Evolutionary conservation across 2,797 vertebrate species (phyloP), one percentile per base, ranked within the genome.

Genomic region (Periophthalmus magnuspinnatus): DNA sequence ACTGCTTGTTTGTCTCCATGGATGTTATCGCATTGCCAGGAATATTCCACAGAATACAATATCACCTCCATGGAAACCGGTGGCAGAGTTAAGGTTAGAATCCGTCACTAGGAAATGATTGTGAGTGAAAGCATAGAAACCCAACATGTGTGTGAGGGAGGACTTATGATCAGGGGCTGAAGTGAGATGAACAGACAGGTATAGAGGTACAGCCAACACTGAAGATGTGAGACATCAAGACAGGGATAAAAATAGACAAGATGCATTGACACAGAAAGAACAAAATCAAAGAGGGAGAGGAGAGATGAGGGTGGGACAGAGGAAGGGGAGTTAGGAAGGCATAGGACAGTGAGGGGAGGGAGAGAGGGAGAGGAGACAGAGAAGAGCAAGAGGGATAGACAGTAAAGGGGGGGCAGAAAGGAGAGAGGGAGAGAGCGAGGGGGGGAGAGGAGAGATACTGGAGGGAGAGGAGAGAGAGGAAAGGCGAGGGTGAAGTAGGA

Each of bases 151-250:
- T 47, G n/a, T 47, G 54, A 22, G 16, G 57, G 32, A 24, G 13
- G 65, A 54, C 59, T 59, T 54, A 71, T 19, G 54, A 71, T 57
- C 62, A 50, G 21, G 38, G 66, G 55, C 28, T 19, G 56, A 56
- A 64, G 64, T 56, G 67, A 76, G 38, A 55, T 67, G 76, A 72
- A 67, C 28, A 55, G 63, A 64, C 61, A 68, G 50, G 52, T 58
- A 21, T 57, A 33, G 38, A 11, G 61, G 61, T 45, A 24, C 38
- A 50, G 22, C 3, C 5, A 36, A 22, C 45, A 21, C 59, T 33
- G n/a, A 72, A 79, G 58, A 57, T 72, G 55, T 28, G n/a, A 70
- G 34, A 52, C 47, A 10, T 56, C 62, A 57, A 55, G 61, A 63
- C 41, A 11, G 45, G 21, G 70, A 55, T 48, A 69, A 74, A 71